Conservation (phyloP, 35 echinoderm and acorn worm genomes). For the Stichopus chloronotus region DNA sequence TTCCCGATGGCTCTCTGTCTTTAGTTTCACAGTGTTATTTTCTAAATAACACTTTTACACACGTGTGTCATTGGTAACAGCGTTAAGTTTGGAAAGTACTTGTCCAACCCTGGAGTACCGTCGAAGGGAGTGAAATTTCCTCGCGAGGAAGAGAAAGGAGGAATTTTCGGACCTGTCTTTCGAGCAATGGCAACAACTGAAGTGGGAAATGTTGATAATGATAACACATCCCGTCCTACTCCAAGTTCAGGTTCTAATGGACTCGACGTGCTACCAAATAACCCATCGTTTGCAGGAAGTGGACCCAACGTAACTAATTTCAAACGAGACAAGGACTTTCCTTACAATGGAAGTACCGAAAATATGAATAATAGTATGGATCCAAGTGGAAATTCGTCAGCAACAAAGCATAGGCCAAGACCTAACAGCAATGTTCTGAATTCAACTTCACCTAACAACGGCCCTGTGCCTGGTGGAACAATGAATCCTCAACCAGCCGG, state of each 20-base stretch:
- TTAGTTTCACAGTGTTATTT: constrained; percentile 81
- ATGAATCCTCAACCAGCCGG: constrained; percentile 63
- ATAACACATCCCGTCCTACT: constrained; percentile 60
- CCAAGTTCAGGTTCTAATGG: constrained; percentile 50
- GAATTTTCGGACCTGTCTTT: constrained; percentile 46
- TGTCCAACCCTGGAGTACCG: constrained; percentile 45
- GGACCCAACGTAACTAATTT: constrained; percentile 58
- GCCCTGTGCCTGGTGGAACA: constrained; percentile 65
- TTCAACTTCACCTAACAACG: constrained; percentile 57
- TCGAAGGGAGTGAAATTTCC: constrained; percentile 12
- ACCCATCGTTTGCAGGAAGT: constrained; percentile 51
- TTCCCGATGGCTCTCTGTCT: constrained; percentile 85
- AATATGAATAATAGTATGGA: constrained; percentile 66
- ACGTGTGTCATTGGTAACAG: constrained; percentile 83
- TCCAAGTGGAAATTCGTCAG: constrained; percentile 56
- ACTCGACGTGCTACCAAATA: constrained; percentile 59
- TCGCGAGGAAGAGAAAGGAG: constrained; percentile 36
- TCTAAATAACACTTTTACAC: constrained; percentile 87
- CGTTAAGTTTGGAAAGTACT: constrained; percentile 52
- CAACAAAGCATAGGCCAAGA: constrained; percentile 63
- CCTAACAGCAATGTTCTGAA: constrained; percentile 42
- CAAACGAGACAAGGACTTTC: constrained; percentile 58
- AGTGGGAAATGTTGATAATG: constrained; percentile 65
- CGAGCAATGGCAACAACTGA: constrained; percentile 64
- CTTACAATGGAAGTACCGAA: constrained; percentile 58